Base-by-base conservation (phyloP, 53 echinoderm and acorn worm species). In the Paelopatides confundens region DNA sequence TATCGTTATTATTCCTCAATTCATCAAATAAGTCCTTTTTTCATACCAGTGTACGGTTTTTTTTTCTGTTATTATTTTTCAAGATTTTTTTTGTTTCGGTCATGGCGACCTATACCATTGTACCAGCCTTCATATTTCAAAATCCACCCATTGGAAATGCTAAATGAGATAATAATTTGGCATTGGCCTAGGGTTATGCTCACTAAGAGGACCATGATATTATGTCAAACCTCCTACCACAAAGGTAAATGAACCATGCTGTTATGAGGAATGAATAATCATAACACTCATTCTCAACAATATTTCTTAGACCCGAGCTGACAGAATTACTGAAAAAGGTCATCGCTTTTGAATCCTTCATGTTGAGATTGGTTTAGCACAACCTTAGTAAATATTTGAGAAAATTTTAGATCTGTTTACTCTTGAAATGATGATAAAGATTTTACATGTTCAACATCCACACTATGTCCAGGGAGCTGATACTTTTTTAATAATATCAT, bases 361-460 rank as follows among this genome's bases (percentile, higher is more conserved):
- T 78, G 29, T 49, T 78, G 79, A 28, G 79, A 46, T 30, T 50
- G 79, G 50, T 27, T 78, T 29, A 78, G 79, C 31, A 50, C 53
- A 51, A 50, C 35, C 31, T 24, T 39, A 49, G 79, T 82, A 21
- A 92, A 77, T 40, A 84, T 89, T 28, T 87, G 92, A 23, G 94
- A 92, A 35, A 89, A 67, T 52, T 89, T 94, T 47, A 94, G 35
- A 31, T 89, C 85, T 38, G 39, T 24, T 35, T 82, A 17, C 17
- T 85, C 89, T 70, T 92, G 89, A 54, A 86, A 94, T 35, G 17
- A 49, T 10, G 79, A 82, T 30, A 92, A 87, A 51, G 85, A 86
- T 28, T 81, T 77, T 2, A 88, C 29, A 37, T 87, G 93, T 3
- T 70, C 31, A 49, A 78, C 24, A 52, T 30, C 15, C 9, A 32